These are phyloP conservation scores for Aspidoscelis tigris DNA, from an alignment of 2,113 vertebrate genomes.

Conservation along the genomic window DNA sequence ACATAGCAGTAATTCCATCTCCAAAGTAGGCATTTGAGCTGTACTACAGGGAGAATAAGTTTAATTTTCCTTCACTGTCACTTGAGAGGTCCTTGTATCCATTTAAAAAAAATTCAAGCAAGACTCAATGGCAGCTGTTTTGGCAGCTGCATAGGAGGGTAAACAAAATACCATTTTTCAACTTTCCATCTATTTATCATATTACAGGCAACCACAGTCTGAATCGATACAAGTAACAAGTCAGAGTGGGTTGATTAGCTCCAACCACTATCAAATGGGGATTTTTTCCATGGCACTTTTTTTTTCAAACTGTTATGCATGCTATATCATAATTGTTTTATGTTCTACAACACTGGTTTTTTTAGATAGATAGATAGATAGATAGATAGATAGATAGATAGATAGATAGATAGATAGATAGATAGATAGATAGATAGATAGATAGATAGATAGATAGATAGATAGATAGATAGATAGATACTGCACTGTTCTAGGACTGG, in stretches of 20 bases:
- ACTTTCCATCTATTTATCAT: constrained; percentile 67
- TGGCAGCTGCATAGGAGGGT: constrained; percentile 63
- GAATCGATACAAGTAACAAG: constrained; percentile 62
- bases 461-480: too few species aligned
- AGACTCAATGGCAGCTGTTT: constrained; percentile 67
- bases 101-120: constrained; percentile 38
- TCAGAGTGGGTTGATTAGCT: constrained; percentile 35
- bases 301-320: too few species aligned
- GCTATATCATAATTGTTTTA: too few species aligned
- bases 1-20: background rate
- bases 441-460: too few species aligned
- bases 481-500: too few species aligned
- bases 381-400: too few species aligned
- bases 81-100: constrained; percentile 65
- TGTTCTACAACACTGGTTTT: too few species aligned
- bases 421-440: too few species aligned
- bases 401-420: too few species aligned
- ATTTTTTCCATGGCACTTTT: too few species aligned
- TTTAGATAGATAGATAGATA: too few species aligned
- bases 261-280: constrained; percentile 26
- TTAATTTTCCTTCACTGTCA: constrained; percentile 54
- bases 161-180: constrained; percentile 72
- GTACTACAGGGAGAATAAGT: constrained; percentile 43
- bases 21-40: constrained; percentile 41
- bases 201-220: constrained; percentile 52